Base-by-base conservation (phyloP, 2,113 vertebrate genomes). In the Brachyistius frenatus region DNA sequence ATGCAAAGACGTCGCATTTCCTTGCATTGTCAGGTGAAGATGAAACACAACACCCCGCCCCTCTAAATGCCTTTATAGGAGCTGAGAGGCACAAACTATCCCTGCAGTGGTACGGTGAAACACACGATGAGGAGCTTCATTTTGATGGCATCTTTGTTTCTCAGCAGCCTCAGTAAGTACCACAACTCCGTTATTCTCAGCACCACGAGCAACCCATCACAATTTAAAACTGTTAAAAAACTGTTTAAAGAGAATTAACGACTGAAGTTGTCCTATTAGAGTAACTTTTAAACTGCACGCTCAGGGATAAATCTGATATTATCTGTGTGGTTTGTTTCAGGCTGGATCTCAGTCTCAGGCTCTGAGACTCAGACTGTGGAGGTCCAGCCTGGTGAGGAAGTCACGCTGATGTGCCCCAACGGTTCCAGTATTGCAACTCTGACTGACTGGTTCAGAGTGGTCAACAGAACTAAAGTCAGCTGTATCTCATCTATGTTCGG, bases 361-460 rank as follows among this genome's bases (percentile, higher is more conserved):
- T 30, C 62, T 47, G 37, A 49, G 54, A 5, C 4, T 62, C 35
- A 63, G 36, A 64, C 36, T 37, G 0, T 80, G 62, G 30, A 54
- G 36, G 37, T 68, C 2, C 35, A 53, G 0, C 0, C 41, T 15
- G 84, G 63, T 31, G 5, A 49, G 65, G 33, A 83, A 0, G 39
- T 60, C 66, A 76, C 71, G 5, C 46, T 86, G 37, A 5, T 0
- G 1, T 75, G 79, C 55, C 0, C 9, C 32, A 85, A 77, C 23
- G 65, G 71, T 16, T 56, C 66, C 41, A 35, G 1, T 1, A 23
- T 23, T 23, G 0, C 0, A 7, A 15, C 0, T 4, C 4, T 14
- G 4, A 53, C 3, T 11, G 8, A 7, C n/a, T 79, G 75, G 66
- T 82, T 70, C 60, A 10, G 71, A 66, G 0, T 84, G 44, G 0